These are phyloP conservation scores for Hyperopisus bebe DNA, from an alignment of 2,113 vertebrate species.

Conservation along the genomic window DNA sequence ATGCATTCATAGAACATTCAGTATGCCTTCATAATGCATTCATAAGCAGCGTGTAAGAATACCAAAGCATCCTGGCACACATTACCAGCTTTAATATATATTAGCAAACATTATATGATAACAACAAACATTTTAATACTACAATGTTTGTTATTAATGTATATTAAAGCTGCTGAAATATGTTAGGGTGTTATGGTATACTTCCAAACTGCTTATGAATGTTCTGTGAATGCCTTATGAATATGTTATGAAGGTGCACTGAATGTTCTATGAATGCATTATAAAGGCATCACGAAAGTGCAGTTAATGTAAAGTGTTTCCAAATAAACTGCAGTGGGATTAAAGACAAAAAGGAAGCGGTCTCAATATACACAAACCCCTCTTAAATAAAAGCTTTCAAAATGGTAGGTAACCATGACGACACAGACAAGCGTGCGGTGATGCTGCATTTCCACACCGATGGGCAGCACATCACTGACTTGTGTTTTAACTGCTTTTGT, in stretches of 20 bases:
- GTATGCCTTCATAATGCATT: neutral
- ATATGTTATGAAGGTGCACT: neutral
- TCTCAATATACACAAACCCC: neutral
- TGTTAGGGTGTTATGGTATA: neutral
- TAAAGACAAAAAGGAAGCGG: neutral
- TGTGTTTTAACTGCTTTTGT: neutral
- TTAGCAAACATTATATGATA: neutral
- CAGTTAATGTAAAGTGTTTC: neutral
- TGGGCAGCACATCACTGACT: neutral
- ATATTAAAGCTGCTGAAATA: neutral
- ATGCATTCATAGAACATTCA: neutral
- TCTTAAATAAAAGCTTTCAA: neutral
- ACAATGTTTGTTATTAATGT: neutral
- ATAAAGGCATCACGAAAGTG: neutral
- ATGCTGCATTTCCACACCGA: neutral
- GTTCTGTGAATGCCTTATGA: neutral
- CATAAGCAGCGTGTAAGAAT: neutral
- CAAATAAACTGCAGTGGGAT: neutral
- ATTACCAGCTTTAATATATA: neutral
- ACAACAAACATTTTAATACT: neutral
- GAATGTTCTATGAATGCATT: neutral
- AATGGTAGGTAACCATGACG: neutral
- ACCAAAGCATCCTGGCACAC: neutral
- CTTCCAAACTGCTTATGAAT: neutral
- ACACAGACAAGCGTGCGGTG: neutral